Evolutionary conservation across 2,888 invertebrate species (phyloP).

Genomic region (Metallyticus violacea): DNA sequence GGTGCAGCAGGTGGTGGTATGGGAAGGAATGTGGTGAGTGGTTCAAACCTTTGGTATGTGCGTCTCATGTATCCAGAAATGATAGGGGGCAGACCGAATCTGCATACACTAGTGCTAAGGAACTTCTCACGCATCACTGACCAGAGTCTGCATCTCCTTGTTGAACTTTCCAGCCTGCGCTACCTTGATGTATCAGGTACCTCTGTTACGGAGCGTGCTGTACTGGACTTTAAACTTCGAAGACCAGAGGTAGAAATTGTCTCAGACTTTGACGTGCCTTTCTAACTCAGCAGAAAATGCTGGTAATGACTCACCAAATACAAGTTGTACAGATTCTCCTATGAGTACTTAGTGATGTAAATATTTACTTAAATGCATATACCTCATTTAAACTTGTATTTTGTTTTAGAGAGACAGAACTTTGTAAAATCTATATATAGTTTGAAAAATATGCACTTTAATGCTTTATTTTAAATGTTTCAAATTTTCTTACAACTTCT

Average conservation of each 20-base stretch:
- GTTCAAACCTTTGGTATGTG: not conserved
- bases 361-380: too few species aligned
- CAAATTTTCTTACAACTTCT: too few species aligned
- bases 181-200: conserved; percentile 67
- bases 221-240: conserved; percentile 57
- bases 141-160: conserved; percentile 58
- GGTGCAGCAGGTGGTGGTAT: not conserved
- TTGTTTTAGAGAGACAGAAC: too few species aligned
- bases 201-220: conserved; percentile 58
- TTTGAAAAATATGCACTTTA: too few species aligned
- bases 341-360: too few species aligned
- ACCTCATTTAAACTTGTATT: too few species aligned
- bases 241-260: conserved; percentile 53
- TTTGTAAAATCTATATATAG: too few species aligned
- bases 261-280: conserved; percentile 41
- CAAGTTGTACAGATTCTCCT: too few species aligned
- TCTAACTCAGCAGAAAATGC: too few species aligned
- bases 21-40: not conserved
- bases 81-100: conserved; percentile 14
- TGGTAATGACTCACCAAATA: too few species aligned
- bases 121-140: conserved; percentile 64
- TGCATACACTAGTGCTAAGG: conserved; percentile 53
- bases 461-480: too few species aligned
- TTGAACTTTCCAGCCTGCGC: conserved; percentile 57
- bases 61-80: not conserved